These are phyloP conservation scores for Cheumatopsyche charites DNA, from an alignment of 1,140 invertebrate species.

Conservation along the genomic window DNA sequence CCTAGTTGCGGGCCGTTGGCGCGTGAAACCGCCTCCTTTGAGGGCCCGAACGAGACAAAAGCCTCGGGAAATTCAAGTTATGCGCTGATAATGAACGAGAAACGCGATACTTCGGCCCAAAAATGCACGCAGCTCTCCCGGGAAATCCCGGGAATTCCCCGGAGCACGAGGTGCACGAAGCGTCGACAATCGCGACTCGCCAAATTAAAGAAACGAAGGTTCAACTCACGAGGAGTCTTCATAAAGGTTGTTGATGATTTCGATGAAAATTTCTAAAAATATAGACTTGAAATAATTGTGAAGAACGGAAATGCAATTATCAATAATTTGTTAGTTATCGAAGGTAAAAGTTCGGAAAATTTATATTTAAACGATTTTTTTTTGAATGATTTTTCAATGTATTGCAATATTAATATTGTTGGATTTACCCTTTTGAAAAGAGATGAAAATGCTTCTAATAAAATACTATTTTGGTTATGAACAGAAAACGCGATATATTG, in stretches of 20 bases:
- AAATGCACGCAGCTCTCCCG: neutral
- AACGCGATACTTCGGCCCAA: constrained; percentile 38
- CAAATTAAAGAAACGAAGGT: neutral
- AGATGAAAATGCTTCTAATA: too few species aligned
- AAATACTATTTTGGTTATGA: too few species aligned
- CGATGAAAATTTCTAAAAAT: too few species aligned
- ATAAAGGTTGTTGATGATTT: too few species aligned
- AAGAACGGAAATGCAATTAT: too few species aligned
- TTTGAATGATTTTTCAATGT: too few species aligned
- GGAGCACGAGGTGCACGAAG: neutral
- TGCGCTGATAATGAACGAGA: constrained; percentile 47
- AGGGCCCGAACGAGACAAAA: constrained; percentile 38
- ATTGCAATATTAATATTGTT: too few species aligned
- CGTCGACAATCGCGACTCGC: neutral
- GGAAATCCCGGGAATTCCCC: neutral
- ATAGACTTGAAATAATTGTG: too few species aligned
- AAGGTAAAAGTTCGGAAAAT: too few species aligned
- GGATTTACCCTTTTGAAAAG: too few species aligned
- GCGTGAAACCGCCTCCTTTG: constrained; percentile 36
- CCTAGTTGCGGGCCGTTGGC: constrained; percentile 16
- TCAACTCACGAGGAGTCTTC: neutral
- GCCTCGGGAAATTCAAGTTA: constrained; percentile 42
- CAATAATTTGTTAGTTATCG: too few species aligned
- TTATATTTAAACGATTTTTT: too few species aligned
- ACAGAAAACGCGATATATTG: constrained; percentile 43